Conservation (phyloP, 2,888 invertebrate genomes). For the Sipha maydis region DNA sequence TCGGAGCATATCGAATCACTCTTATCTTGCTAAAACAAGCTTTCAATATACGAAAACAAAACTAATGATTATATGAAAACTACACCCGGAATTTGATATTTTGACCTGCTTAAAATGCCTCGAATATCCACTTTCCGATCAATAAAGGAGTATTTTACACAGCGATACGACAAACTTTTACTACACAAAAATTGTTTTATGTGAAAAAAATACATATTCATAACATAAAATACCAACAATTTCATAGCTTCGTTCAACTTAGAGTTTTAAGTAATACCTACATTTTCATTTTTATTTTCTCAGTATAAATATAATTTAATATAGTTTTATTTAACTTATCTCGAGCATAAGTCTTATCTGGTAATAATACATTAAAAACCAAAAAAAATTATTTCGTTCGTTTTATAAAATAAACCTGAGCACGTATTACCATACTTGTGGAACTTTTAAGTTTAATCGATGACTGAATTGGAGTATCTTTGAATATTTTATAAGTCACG, state of each 20-base stretch:
- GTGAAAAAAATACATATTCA: neutral
- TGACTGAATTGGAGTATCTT: constrained; percentile 8
- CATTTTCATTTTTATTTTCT: neutral
- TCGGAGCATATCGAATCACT: neutral
- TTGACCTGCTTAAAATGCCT: neutral
- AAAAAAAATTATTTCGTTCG: neutral
- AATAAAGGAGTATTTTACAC: neutral
- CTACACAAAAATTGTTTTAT: neutral
- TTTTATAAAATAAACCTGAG: neutral
- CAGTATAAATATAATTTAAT: neutral
- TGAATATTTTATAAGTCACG: constrained; percentile 59
- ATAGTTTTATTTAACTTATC: neutral
- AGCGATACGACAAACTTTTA: neutral
- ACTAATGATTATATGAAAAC: neutral
- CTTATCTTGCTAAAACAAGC: neutral
- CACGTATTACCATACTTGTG: neutral
- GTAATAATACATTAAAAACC: neutral
- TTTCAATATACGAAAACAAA: neutral
- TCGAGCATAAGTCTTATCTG: neutral
- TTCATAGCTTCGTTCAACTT: neutral
- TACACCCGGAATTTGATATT: neutral
- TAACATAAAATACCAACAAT: neutral
- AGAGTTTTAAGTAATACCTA: neutral
- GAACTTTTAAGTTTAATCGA: constrained; percentile 25
- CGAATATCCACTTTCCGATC: neutral